Base-by-base conservation (phyloP, 2,888 invertebrate species). In the Neuroscelio doddi region DNA sequence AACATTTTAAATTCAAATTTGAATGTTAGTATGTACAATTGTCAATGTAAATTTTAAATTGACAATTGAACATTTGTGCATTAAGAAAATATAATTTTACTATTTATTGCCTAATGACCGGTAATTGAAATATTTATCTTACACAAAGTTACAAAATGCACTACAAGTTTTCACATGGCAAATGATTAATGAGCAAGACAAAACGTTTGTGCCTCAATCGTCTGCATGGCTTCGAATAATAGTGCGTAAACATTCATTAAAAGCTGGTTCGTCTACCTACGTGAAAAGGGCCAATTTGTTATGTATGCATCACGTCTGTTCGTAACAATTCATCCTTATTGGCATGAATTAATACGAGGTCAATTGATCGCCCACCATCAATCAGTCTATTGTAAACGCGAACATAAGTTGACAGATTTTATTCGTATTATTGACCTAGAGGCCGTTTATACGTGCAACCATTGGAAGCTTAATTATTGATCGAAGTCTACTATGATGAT, bases 301-400 rank as follows among this genome's bases (percentile, higher is more conserved):
- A 82, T 73, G 80, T 78, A 82, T 81, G 80, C 81, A 71, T 68
- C 69, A 75, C 77, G 72, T 71, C 68, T 75, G 74, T 71, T 76
- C 76, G 79, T 76, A 77, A 77, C 75, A 82, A 80, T 80, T 81
- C 76, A 71, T 77, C 76, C 76, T 75, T 78, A 82, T 82, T 80
- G 80, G 76, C 75, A 79, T 68, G 71, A 80, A 78, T 81, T 79
- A 79, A 79, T 78, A 72, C 68, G 67, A 72, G 80, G 82, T 83
- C 82, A 83, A 82, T 80, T 82, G 75, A 77, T 82, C 82, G 82
- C 82, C 82, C 82, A 82, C 82, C 74, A 73, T 72, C 80, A 82
- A 82, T 82, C 78, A 78, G 74, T 56, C 70, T 69, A 66, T 75
- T 74, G 72, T 70, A 67, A 74, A 72, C 70, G 73, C 52, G 64